Evolutionary conservation across 2,888 invertebrate species (phyloP).

Genomic region (Asteroscopus sphinx): DNA sequence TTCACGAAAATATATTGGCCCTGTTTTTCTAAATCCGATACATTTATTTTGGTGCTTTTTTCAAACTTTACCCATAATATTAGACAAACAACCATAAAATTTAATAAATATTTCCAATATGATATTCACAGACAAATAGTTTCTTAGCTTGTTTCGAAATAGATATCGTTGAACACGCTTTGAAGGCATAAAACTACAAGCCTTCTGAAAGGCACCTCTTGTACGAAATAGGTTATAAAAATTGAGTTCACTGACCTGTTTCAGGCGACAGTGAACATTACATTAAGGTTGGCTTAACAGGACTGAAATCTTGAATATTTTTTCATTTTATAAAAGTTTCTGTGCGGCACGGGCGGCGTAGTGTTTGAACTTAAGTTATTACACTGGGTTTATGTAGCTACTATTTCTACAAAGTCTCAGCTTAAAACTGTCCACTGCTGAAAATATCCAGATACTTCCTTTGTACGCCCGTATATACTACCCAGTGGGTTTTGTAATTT

Average conservation of each 20-base stretch:
- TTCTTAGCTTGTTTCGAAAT: slow-evolving; percentile 16
- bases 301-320: slow-evolving; percentile 41
- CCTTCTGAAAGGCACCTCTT: slow-evolving; percentile 37
- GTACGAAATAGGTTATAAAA: slow-evolving; percentile 45
- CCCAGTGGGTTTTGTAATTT: no score
- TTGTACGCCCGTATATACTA: no score
- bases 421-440: not conserved
- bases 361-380: slow-evolving; percentile 16
- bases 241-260: slow-evolving; percentile 49
- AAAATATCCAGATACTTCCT: no score
- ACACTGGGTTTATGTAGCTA: slow-evolving; percentile 1
- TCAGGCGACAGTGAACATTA: slow-evolving; percentile 46
- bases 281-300: slow-evolving; percentile 45
- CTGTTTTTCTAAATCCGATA: not conserved
- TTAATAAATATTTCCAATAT: slow-evolving; percentile 7
- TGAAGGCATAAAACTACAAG: slow-evolving; percentile 25
- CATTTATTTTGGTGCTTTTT: not conserved
- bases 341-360: slow-evolving; percentile 13
- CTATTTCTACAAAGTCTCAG: slow-evolving; percentile 3
- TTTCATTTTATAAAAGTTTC: slow-evolving; percentile 32
- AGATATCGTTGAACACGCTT: slow-evolving; percentile 35
- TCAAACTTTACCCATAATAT: slow-evolving; percentile 8
- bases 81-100: slow-evolving; percentile 2
- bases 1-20: no score
- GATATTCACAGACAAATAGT: not conserved